Conservation (phyloP, 2,888 invertebrate species). For the Pseudococcus viburni region DNA sequence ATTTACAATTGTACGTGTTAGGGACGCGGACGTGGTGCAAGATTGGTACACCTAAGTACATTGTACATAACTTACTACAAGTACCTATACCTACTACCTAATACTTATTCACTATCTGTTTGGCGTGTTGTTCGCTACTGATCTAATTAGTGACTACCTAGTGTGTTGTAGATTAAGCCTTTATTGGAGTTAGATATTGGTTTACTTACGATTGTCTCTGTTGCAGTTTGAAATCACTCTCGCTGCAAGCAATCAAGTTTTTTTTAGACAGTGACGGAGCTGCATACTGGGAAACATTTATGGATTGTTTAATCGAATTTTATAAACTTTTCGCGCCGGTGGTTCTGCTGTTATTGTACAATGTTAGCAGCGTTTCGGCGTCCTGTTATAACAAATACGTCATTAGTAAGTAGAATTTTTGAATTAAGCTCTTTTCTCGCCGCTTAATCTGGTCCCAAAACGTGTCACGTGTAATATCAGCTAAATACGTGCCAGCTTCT, state of each 20-base stretch:
- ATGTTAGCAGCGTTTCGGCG: constrained; percentile 29
- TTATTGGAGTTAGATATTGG: too few relatives aligned
- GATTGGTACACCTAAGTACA: too few relatives aligned
- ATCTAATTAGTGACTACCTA: too few relatives aligned
- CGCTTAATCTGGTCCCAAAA: constrained; percentile 16
- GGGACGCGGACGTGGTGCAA: too few relatives aligned
- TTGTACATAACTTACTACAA: too few relatives aligned
- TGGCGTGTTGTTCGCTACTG: too few relatives aligned
- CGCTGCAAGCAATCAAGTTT: neutral
- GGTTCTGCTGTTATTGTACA: constrained; percentile 7
- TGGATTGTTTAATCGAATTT: constrained; percentile 54
- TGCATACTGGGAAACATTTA: neutral
- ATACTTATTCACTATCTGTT: too few relatives aligned
- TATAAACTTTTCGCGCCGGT: constrained; percentile 31
- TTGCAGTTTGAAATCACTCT: neutral
- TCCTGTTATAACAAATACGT: constrained; percentile 61
- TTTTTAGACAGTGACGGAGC: neutral
- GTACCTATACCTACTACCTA: too few relatives aligned
- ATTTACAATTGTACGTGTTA: too few relatives aligned
- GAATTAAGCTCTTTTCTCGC: neutral
- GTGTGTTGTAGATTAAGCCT: too few relatives aligned
- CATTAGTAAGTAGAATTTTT: constrained; percentile 57
- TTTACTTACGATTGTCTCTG: neutral
- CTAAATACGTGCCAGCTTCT: constrained; percentile 14
- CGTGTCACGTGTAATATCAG: constrained; percentile 1